Percentiles rank a stretch among this genome's conserved stretches.
Conservation (phyloP, 2,888 invertebrate species). For the Epistrophe grossulariae region DNA sequence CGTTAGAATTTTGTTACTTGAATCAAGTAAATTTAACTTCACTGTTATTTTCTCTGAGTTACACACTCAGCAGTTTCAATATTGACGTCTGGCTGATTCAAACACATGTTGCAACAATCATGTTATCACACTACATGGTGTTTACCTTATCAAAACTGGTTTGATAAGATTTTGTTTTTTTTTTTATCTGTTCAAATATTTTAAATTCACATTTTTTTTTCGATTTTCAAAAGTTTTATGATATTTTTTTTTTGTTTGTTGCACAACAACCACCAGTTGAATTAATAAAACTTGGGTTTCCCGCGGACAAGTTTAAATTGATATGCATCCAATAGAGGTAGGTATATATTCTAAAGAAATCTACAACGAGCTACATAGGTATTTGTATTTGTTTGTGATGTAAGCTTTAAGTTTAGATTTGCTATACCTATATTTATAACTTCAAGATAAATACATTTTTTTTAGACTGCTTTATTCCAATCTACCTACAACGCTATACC, state of each 20-base stretch:
- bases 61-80: not conserved
- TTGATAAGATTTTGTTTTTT: constrained; percentile 18
- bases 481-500: not conserved
- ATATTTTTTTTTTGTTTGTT: not conserved
- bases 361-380: not conserved
- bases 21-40: not conserved
- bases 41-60: not conserved
- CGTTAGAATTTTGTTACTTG: no score
- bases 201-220: not conserved
- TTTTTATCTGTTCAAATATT: not conserved
- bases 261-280: not conserved
- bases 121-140: not conserved
- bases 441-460: not conserved
- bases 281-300: constrained; percentile 8
- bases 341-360: constrained; percentile 15
- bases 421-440: not conserved
- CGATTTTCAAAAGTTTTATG: not conserved
- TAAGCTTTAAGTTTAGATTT: constrained; percentile 3
- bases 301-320: constrained; percentile 13
- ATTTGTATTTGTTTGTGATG: constrained; percentile 5
- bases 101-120: not conserved
- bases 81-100: not conserved
- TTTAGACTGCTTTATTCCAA: not conserved
- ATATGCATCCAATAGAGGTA: constrained; percentile 12
- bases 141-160: constrained; percentile 18